phyloP scores from a whole-genome alignment of 2,888 invertebrate species.

The Clusia tigrina region DNA sequence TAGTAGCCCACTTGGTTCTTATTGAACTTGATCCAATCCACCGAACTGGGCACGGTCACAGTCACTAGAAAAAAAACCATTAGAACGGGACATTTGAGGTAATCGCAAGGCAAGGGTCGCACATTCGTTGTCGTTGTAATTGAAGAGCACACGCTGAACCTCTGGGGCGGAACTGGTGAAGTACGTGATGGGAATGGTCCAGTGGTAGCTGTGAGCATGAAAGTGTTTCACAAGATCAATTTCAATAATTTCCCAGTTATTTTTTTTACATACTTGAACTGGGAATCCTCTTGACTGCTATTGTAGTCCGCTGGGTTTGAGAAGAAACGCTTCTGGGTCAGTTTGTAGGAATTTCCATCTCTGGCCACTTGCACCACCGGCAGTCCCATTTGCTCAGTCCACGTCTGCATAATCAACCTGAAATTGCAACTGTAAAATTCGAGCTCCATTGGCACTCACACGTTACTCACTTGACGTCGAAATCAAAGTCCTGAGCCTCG shows the following conservation, averaged over 20 bases:
- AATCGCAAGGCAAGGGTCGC: conserved; percentile 4
- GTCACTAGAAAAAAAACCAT: conserved; percentile 41
- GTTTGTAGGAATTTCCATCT: conserved; percentile 66
- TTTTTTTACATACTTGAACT: conserved; percentile 65
- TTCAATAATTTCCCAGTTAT: background rate
- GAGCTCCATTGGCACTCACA: background rate
- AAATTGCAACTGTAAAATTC: conserved; percentile 29
- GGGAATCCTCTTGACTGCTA: conserved; percentile 65
- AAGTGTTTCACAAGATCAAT: background rate
- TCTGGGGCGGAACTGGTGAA: conserved; percentile 67
- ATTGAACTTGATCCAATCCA: conserved; percentile 85
- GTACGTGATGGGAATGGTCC: conserved; percentile 87
- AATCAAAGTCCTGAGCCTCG: conserved; percentile 68
- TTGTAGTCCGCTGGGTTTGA: conserved; percentile 71
- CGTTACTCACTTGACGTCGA: conserved; percentile 63
- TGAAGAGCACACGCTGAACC: conserved; percentile 60
- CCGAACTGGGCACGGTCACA: conserved; percentile 65
- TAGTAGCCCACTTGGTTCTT: conserved; percentile 86
- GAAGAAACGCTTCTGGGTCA: conserved; percentile 81
- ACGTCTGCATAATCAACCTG: conserved; percentile 82
- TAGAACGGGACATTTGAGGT: background rate
- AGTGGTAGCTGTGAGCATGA: conserved; percentile 73
- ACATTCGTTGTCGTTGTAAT: conserved; percentile 57
- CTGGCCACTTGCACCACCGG: conserved; percentile 75
- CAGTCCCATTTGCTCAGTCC: conserved; percentile 89